Percentiles rank a stretch among this genome's conserved stretches.
Evolutionary conservation across 2,113 vertebrate genomes (phyloP).

Genomic region (Symphodus melops): DNA sequence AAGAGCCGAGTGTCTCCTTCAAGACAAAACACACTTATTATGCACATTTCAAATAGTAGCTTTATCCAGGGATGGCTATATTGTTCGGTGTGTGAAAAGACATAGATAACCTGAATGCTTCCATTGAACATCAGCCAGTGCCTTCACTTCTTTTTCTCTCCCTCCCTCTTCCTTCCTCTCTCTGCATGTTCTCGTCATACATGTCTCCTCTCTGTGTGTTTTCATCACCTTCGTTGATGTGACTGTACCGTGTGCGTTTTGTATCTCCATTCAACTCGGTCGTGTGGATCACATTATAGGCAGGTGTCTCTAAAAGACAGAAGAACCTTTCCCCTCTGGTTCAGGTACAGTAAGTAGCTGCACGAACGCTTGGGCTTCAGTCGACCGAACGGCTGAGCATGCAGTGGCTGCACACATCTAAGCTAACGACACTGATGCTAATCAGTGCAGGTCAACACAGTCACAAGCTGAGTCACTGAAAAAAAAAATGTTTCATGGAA

Average conservation of each 20-base stretch:
- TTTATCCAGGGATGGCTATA: slow-evolving; percentile 27
- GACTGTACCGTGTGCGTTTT: slow-evolving; percentile 66
- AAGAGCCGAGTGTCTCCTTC: slow-evolving; percentile 13
- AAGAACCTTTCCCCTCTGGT: slow-evolving; percentile 85
- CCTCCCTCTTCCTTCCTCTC: slow-evolving; percentile 63
- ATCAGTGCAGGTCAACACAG: slow-evolving; percentile 32
- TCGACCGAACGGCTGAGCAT: slow-evolving; percentile 65
- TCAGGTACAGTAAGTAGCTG: slow-evolving; percentile 85
- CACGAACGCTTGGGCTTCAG: slow-evolving; percentile 74
- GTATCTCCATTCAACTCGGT: slow-evolving; percentile 72
- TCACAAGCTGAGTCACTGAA: slow-evolving; percentile 26
- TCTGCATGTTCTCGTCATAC: slow-evolving; percentile 74
- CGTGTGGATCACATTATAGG: slow-evolving; percentile 84
- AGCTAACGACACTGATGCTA: slow-evolving; percentile 44
- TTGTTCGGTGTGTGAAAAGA: slow-evolving; percentile 45
- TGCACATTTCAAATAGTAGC: slow-evolving; percentile 18
- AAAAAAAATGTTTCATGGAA: slow-evolving; percentile 4
- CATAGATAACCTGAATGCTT: slow-evolving; percentile 51
- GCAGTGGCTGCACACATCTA: slow-evolving; percentile 58
- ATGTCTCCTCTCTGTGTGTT: slow-evolving; percentile 61
- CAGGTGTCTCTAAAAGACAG: slow-evolving; percentile 80
- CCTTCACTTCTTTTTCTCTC: slow-evolving; percentile 73
- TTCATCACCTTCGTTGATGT: slow-evolving; percentile 62
- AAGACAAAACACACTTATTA: slow-evolving; percentile 20
- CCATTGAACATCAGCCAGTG: slow-evolving; percentile 66